Base-by-base conservation (phyloP, 1,140 invertebrate genomes). In the Aphelinus certus region DNA sequence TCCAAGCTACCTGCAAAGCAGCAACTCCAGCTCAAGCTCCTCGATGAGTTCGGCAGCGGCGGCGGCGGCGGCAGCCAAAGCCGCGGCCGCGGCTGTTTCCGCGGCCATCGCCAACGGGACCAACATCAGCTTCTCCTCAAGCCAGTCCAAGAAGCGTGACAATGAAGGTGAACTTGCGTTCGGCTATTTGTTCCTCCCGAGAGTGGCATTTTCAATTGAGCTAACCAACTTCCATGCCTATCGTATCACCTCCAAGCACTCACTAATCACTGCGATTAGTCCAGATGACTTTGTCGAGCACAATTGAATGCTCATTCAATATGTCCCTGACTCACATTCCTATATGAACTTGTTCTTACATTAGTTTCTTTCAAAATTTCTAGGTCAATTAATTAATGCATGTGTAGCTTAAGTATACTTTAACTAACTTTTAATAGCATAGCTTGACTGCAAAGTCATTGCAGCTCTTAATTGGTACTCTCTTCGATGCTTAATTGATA, bases 1-100 rank as follows among this genome's bases (percentile, higher is more conserved):
- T 81, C 89, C 89, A 0, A 89, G 86, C 75, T 90, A 90, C 77
- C 79, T 90, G 79, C 86, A 87, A 73, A 85, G 86, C 76, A 83
- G 84, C 3, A 82, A 84, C 60, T 83, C 81, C 65, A 76, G 81
- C 46, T 75, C 72, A n/a, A 67, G 77, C 0, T 57, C 82, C 10
- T 83, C 83, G 51, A 81, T 83, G 3, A 69, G 66, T 6, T 84
- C 83, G 0, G 83, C 83, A 9, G 82, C 84, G 6, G 84, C 82
- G 5, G 84, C 85, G 3, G 82, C 82, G n/a, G 84, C 82, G 10
- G 85, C 86, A 3, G 85, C 84, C 26, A 85, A 85, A 3, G 85
- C 83, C 0, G 83, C 83, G 0, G 83, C 84, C 0, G 80, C 82
- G 26, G 85, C 83, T 0, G 83, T 83, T 1, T 83, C 84, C 0